These are phyloP conservation scores for Leptocoma aspasia DNA, from an alignment of 2,113 vertebrate species.

Conservation along the genomic window DNA sequence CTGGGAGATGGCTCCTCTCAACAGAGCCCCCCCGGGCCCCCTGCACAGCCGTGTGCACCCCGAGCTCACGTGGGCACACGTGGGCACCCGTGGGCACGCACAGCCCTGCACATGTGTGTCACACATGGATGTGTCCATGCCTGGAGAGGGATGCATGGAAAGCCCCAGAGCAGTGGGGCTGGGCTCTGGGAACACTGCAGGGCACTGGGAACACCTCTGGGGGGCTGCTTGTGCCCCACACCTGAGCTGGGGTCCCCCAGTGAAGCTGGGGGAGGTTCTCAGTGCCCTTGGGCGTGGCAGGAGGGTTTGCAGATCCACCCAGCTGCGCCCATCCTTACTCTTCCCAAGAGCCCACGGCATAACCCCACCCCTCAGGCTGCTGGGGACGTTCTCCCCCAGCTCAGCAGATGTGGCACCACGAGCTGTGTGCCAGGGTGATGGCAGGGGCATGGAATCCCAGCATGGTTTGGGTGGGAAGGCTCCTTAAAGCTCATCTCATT, in stretches of 20 bases:
- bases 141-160: rapidly evolving
- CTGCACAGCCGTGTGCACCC: rapidly evolving
- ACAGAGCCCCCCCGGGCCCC: not conserved
- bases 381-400: not conserved
- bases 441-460: not conserved
- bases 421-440: not conserved
- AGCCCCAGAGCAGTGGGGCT: rapidly evolving
- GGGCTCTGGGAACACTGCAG: not conserved
- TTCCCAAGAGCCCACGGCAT: rapidly evolving
- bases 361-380: not conserved
- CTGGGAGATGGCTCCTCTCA: not conserved
- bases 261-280: not conserved
- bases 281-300: not conserved
- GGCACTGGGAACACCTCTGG: rapidly evolving
- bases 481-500: rapidly evolving
- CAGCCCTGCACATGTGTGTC: rapidly evolving
- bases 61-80: not conserved
- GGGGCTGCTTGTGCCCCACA: not conserved
- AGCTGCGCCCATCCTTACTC: not conserved
- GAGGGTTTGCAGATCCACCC: not conserved
- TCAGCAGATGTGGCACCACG: rapidly evolving
- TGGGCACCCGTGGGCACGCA: rapidly evolving
- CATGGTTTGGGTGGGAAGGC: not conserved
- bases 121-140: rapidly evolving
- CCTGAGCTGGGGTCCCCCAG: not conserved